phyloP scores from a whole-genome alignment of 23 tunicate genomes.

The Botrylloides violaceus region DNA sequence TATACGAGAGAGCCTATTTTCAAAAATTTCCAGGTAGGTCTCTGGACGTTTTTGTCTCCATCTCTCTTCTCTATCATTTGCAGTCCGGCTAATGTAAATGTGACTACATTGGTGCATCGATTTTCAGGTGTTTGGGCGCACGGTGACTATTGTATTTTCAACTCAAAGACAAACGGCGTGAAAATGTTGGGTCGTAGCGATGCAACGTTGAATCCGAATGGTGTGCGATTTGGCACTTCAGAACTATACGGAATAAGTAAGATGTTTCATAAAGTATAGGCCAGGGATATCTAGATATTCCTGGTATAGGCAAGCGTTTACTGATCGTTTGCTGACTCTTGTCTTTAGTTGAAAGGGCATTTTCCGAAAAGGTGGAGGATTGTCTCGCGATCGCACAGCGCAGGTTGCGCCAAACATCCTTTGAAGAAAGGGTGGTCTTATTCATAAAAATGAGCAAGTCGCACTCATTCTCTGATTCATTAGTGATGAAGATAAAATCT shows the following conservation, averaged over 20 bases:
- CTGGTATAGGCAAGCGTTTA: too few relatives aligned
- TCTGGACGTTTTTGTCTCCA: not conserved
- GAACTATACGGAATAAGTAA: slow-evolving; percentile 72
- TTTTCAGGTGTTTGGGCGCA: slow-evolving; percentile 69
- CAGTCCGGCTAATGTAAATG: too few relatives aligned
- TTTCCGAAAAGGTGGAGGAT: slow-evolving; percentile 54
- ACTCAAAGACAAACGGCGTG: slow-evolving; percentile 52
- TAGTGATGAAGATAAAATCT: slow-evolving; percentile 22
- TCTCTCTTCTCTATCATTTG: too few relatives aligned
- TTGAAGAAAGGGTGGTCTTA: slow-evolving; percentile 51
- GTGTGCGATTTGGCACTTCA: slow-evolving; percentile 82
- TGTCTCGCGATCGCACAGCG: slow-evolving; percentile 80
- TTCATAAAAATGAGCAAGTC: slow-evolving; percentile 48
- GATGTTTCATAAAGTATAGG: too few relatives aligned
- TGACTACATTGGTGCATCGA: too few relatives aligned
- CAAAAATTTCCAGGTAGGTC: slow-evolving; percentile 53
- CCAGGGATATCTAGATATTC: too few relatives aligned
- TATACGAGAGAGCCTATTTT: slow-evolving; percentile 79
- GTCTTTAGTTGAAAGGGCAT: slow-evolving; percentile 43
- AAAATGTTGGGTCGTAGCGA: slow-evolving; percentile 84
- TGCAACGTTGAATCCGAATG: slow-evolving; percentile 89
- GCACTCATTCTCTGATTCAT: slow-evolving; percentile 16
- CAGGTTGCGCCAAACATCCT: not conserved
- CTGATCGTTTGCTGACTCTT: too few relatives aligned
- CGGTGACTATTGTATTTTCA: slow-evolving; percentile 76